phyloP scores from a whole-genome alignment of 2,113 vertebrate species.

The Coreoperca whiteheadi region DNA sequence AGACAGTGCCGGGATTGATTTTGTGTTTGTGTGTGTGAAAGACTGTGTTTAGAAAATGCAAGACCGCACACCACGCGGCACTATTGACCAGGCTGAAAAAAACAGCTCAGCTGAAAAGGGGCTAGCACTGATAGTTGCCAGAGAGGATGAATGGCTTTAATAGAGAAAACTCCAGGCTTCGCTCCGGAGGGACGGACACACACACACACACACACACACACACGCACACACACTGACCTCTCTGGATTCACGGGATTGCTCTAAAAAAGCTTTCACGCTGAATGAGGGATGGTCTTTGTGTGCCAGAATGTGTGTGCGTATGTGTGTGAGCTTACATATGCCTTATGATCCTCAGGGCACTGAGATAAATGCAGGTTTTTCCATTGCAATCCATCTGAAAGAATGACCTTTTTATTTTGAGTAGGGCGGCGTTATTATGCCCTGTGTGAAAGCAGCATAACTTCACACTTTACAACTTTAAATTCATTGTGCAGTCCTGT shows the following conservation, averaged over 20 bases:
- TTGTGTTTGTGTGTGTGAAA: neutral
- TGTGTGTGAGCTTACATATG: constrained; percentile 20
- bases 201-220: too few relatives aligned
- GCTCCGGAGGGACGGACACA: constrained; percentile 32
- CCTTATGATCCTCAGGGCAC: constrained; percentile 1
- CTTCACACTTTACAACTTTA: too few relatives aligned
- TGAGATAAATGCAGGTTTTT: constrained; percentile 1
- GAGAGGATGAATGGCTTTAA: constrained; percentile 73
- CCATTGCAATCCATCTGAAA: neutral
- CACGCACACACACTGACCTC: constrained; percentile 27
- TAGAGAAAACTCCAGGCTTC: constrained; percentile 68
- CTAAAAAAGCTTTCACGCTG: constrained; percentile 56
- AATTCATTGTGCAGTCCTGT: too few relatives aligned
- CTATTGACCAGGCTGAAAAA: constrained; percentile 45
- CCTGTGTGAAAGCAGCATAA: neutral
- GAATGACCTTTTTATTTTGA: constrained; percentile 1
- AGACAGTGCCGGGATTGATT: constrained; percentile 32
- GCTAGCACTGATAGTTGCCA: constrained; percentile 54
- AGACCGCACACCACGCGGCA: constrained; percentile 59
- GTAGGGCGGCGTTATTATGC: neutral
- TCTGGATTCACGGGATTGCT: constrained; percentile 61
- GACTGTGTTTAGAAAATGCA: constrained; percentile 43
- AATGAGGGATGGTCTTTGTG: constrained; percentile 50
- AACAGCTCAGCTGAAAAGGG: constrained; percentile 52
- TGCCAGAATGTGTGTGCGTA: constrained; percentile 21